Evolutionary conservation across 2,797 vertebrate species (phyloP), one percentile per base, ranked within the genome.

Genomic region (Ispidina picta): DNA sequence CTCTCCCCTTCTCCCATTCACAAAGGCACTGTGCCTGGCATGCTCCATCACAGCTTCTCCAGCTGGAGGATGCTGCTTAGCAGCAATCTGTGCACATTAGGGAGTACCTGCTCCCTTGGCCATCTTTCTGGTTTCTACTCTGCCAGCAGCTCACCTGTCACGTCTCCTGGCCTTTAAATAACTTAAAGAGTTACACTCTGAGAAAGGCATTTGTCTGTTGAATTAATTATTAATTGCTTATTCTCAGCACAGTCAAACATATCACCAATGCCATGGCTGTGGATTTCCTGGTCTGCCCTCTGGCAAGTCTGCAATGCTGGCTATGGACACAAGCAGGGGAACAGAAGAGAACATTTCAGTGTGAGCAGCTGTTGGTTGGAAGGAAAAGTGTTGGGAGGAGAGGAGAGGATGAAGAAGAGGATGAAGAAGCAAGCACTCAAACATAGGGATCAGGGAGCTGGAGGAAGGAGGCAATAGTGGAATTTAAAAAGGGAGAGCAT

Each of bases 111-210:
- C 51, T 70, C 72, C 60, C 56, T 71, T 8, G 11, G 20, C 41
- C 44, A 6, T 54, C 48, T 72, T 56, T 39, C n/a, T 60, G 62
- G 8, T 35, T 71, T 81, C 48, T 83, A 31, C 62, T 81, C 51
- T 64, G 62, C 48, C 68, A 85, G 20, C 28, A 87, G 39, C 56
- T 93, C 78, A 94, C 37, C 65, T 65, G 69, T 86, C 71, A 35
- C 21, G 22, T 39, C 64, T 78, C 33, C 72, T 68, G 74, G 28
- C 31, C 41, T 80, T 82, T 59, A 86, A 93, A 81, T 63, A 85
- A 75, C 37, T 63, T 26, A 8, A 31, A 46, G 41, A 74, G 26
- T 65, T 59, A 65, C 25, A 54, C 10, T 6, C 25, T 2, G 14
- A 73, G 81, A 91, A 82, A 76, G 51, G 35, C 44, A 90, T 62